Evolutionary conservation across 2,113 vertebrate species (phyloP), one percentile per base, ranked within the genome.

Genomic region (Chroicocephalus ridibundus): DNA sequence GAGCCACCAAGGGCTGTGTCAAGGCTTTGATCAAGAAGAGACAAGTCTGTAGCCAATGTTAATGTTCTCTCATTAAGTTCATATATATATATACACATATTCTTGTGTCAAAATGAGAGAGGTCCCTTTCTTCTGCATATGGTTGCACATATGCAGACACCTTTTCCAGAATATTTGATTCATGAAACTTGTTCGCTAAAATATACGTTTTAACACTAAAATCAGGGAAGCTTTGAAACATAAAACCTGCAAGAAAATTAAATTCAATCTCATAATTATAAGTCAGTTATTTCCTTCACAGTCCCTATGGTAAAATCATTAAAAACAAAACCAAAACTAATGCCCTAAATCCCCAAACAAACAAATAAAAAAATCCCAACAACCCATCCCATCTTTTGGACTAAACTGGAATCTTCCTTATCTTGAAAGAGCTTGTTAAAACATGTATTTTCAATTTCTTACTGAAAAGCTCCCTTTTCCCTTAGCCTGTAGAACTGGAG

Each of bases 281-380:
- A 79, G 26, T 29, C 3, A 36, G 64, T 91, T 49, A 49, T 29
- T 92, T 71, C 8, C 19, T 68, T 92, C 22, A 13, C 3, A 58
- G 31, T 46, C n/a, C 9, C 25, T 62, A 32, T 82, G 38, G 42
- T 81, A 42, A 78, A 91, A 26, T 64, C 81, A 49, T 36, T 72
- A 6, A 57, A 44, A 57, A 49, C 32, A 46, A 32, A n/a, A 42
- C 8, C 0, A 52, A 68, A 57, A 11, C 0, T 16, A 70, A 54
- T 15, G 21, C 32, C 25, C 11, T 9, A 44, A 51, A 20, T 26
- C 2, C 49, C 32, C 16, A 19, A 47, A 16, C 10, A 79, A 82
- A 65, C 18, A 61, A 31, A 31, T 4, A 51, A 74, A 38, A 15
- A 83, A 83, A 3, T 21, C 36, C 4, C 10, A 47, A 36, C 34